Evolutionary conservation across 2,888 invertebrate species (phyloP).

Genomic region (Cyrtodaria siliqua): DNA sequence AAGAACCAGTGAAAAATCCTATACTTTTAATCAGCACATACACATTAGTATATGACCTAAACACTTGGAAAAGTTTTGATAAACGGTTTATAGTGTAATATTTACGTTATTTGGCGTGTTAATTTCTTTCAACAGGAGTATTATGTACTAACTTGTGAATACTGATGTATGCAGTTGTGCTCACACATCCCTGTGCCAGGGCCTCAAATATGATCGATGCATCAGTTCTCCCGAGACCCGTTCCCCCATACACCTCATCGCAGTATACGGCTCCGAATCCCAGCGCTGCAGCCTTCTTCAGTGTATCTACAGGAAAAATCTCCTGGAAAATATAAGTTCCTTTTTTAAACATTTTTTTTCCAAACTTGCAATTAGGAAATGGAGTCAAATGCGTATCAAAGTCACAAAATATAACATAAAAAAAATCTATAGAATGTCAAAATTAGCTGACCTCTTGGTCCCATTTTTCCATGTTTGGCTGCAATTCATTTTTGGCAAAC

Average conservation of each 20-base stretch:
- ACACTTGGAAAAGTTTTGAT: no score
- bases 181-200: constrained; percentile 88
- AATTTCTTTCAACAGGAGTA: no score
- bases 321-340: constrained; percentile 83
- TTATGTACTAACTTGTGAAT: constrained; percentile 87
- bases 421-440: no score
- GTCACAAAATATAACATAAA: no score
- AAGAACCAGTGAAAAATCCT: no score
- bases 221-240: constrained; percentile 87
- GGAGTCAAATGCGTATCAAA: no score
- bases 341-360: no score
- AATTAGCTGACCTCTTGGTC: constrained; percentile 87
- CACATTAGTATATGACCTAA: no score
- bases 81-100: no score
- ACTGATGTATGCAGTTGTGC: constrained; percentile 88
- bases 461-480: constrained; percentile 88
- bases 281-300: constrained; percentile 87
- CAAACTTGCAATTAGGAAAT: no score
- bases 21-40: no score
- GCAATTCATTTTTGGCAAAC: constrained; percentile 88
- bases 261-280: constrained; percentile 89
- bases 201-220: constrained; percentile 88
- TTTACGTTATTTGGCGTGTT: no score
- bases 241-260: constrained; percentile 87
- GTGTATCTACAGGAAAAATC: constrained; percentile 87